Base-by-base conservation (phyloP, 1,140 invertebrate genomes). In the Zaprionus tsacasi region DNA sequence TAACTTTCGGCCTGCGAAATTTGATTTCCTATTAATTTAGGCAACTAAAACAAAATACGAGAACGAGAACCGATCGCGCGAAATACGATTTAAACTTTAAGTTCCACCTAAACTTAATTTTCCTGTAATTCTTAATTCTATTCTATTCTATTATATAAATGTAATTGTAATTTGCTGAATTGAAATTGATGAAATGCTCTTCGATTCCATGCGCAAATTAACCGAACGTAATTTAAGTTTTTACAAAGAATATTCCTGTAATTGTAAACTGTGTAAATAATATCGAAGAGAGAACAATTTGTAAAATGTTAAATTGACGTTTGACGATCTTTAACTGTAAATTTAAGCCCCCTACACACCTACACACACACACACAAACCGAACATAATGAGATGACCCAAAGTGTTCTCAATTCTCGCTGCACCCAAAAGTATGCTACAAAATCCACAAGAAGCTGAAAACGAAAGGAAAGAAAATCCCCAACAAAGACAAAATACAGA, bases 21-120 rank as follows among this genome's bases (percentile, higher is more conserved):
- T 89, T 73, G 17, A 63, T 81, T 89, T 88, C 85, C 85, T 88
- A 88, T 81, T 89, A 81, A 71, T 89, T 87, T 87, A 87, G 80
- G 73, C 70, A 25, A 61, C 58, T 17, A 75, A 64, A 71, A 59
- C 40, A 48, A 35, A 78, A 60, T 45, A 57, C 33, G 33, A 66
- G 45, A 71, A 58, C 36, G 35, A 10, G 6, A 56, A 55, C 52
- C 59, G 54, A 40, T 56, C 27, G 27, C 17, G 25, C 35, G 17
- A 55, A 55, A 55, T 68, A 70, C 67, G 71, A 77, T 66, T 78
- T 71, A 58, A 55, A 54, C 67, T 54, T 70, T 81, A 79, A 81
- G 72, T 76, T 50, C 45, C 45, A 50, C 17, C 45, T 78, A 50
- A 70, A 64, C 68, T 70, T 81, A 76, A 79, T 78, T 78, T 76